Percentiles rank a stretch among this genome's conserved stretches.
These are phyloP conservation scores for Perdita meconis DNA, from an alignment of 2,888 invertebrate genomes.

Conservation along the genomic window DNA sequence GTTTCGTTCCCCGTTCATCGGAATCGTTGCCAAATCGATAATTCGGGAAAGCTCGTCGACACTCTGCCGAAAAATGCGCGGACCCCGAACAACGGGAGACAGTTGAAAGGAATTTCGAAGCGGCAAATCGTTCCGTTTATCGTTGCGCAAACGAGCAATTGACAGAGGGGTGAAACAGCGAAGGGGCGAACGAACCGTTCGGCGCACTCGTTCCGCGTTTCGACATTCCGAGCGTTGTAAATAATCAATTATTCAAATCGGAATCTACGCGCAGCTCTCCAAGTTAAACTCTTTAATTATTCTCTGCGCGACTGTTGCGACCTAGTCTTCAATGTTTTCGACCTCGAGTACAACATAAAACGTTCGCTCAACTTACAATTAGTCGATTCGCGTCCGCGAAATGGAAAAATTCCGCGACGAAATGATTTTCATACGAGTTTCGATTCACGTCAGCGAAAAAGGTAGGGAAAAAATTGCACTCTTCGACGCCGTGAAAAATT, in stretches of 20 bases:
- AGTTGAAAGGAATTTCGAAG: constrained; percentile 40
- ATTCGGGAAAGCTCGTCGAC: constrained; percentile 59
- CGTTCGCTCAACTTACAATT: too few relatives aligned
- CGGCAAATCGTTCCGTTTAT: constrained; percentile 45
- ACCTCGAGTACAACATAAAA: too few relatives aligned
- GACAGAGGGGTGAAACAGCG: constrained; percentile 20
- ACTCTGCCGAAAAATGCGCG: constrained; percentile 58
- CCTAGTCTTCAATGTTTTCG: too few relatives aligned
- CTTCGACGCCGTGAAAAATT: neutral
- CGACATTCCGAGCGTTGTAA: neutral
- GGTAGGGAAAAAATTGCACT: neutral
- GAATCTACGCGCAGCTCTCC: neutral
- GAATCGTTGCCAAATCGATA: constrained; percentile 67
- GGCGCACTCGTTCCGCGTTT: neutral
- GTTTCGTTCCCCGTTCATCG: constrained; percentile 60
- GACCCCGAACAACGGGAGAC: constrained; percentile 14
- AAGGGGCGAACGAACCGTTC: constrained; percentile 1
- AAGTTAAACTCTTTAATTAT: neutral
- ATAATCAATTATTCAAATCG: constrained; percentile 1
- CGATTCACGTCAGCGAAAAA: neutral
- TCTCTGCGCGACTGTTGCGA: neutral
- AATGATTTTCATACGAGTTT: too few relatives aligned
- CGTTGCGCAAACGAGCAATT: constrained; percentile 51
- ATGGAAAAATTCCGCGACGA: too few relatives aligned
- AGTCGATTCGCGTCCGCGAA: too few relatives aligned